Evolutionary conservation across 2,797 vertebrate species (phyloP), one percentile per base, ranked within the genome.

Genomic region (Champsocephalus esox): DNA sequence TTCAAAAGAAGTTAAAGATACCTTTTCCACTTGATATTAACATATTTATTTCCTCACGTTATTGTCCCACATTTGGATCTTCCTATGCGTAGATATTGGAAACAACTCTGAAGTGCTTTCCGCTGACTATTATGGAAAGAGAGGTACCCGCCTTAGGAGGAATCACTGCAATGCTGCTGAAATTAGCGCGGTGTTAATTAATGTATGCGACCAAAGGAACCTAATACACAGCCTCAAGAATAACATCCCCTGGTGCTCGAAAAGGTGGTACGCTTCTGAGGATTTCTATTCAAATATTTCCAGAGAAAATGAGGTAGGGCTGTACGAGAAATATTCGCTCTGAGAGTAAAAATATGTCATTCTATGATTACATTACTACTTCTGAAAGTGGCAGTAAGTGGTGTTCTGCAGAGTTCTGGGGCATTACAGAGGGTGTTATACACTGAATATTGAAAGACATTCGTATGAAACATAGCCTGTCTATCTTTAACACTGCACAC

Each of bases 111-210:
- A 88, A 74, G 82, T 72, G 63, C 75, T 86, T 91, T 92, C 77
- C 76, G 88, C 90, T 93, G 88, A 93, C 87, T 85, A 52, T 77
- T 77, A 84, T 89, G 80, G 83, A 92, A 92, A 87, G 81, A 85
- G 83, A 85, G 83, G 67, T 70, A 73, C 48, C 61, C 49, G 86
- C 91, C 90, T 84, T 9, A 88, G 92, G 90, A 88, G 73, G 74
- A 75, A 81, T 84, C 76, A 13, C 69, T 76, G 87, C 88, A 82
- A 64, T 59, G 76, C 75, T 89, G 87, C 86, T 80, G 81, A 90
- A 91, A 91, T 91, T 91, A 91, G 84, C 62, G 13, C 19, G 38
- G 43, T 80, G 77, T 77, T 89, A 81, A 93, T 92, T 90, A 87
- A 92, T 90, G 86, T 74, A 91, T 92, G 78, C 57, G 51, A 77